Evolutionary conservation across 2,113 vertebrate genomes (phyloP), one percentile per base, ranked within the genome.

Genomic region (Empidonax traillii): DNA sequence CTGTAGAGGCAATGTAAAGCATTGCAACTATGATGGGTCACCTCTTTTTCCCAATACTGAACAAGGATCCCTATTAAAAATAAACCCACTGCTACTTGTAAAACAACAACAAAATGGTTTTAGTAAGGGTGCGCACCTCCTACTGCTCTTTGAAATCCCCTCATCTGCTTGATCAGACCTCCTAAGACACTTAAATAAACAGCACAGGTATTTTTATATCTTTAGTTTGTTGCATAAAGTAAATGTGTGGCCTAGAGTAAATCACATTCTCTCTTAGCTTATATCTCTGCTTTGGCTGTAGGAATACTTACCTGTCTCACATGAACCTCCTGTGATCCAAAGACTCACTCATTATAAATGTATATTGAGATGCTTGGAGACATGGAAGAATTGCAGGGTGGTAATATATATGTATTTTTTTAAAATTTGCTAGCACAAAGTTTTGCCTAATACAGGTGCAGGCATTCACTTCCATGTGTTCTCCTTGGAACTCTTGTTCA

Each of bases 331-430:
- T 87, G 83, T 90, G 83, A 73, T 84, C 62, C 53, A 74, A 6
- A 90, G 88, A 92, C 61, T 96, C 75, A 80, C 59, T 94, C 22
- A 55, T 87, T 94, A 30, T 72, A 68, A 81, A 62, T 89, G 13
- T 95, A 53, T 90, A 44, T 81, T 61, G 68, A 86, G 61, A 65
- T 89, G 19, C 39, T 76, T 91, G 79, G 59, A 88, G 72, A 56
- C 24, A n/a, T 3, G 5, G 58, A 65, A 58, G 30, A 20, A 79
- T 7, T 83, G 20, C 51, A 52, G 44, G 27, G 31, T 63, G 35
- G 27, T 47, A 71, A 56, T 71, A 71, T 23, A 13, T 58, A 12
- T 37, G 9, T n/a, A 17, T n/a, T 18, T 63, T 14, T 52, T 51
- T 15, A 9, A 52, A 51, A 71, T 71, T 63, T 71, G 27, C 27